Percentiles rank a stretch among this genome's conserved stretches.
Conservation (phyloP, 2,888 invertebrate genomes). For the Tetramorium bicarinatum region DNA sequence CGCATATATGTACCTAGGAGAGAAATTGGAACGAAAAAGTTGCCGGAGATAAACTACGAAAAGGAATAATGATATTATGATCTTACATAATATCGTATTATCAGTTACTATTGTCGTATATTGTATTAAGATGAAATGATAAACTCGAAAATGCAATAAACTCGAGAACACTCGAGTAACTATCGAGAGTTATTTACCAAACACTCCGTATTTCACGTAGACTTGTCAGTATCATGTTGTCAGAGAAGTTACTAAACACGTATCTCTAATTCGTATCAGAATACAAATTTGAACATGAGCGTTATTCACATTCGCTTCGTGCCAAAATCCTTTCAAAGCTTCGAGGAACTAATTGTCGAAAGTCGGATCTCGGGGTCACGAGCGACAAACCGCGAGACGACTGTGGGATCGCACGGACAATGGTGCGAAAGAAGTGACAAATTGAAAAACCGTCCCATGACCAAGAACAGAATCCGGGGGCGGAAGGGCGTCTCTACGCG, state of each 20-base stretch:
- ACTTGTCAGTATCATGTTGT: neutral
- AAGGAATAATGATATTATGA: neutral
- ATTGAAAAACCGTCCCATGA: conserved; percentile 69
- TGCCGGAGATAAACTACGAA: neutral
- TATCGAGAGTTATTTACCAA: neutral
- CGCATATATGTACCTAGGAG: neutral
- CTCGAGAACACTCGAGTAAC: neutral
- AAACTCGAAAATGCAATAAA: conserved; percentile 11
- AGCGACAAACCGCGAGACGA: conserved; percentile 51
- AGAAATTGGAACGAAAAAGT: conserved; percentile 8
- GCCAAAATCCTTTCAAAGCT: conserved; percentile 52
- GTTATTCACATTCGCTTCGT: conserved; percentile 60
- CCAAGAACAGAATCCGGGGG: conserved; percentile 33
- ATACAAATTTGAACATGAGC: conserved; percentile 57
- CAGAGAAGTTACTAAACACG: neutral
- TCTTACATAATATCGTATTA: neutral
- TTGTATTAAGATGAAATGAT: neutral
- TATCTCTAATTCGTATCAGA: conserved; percentile 49
- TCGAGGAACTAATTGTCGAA: conserved; percentile 66
- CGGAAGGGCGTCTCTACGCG: neutral
- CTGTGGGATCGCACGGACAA: conserved; percentile 59
- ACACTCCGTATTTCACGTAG: conserved; percentile 8
- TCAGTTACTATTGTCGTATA: neutral
- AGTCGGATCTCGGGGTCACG: conserved; percentile 59
- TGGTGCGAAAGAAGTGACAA: conserved; percentile 65